Percentiles rank a stretch among this genome's conserved stretches.
Conservation (phyloP, 92 coral and sea anemone species). For the Palythoa caribaeorum region DNA sequence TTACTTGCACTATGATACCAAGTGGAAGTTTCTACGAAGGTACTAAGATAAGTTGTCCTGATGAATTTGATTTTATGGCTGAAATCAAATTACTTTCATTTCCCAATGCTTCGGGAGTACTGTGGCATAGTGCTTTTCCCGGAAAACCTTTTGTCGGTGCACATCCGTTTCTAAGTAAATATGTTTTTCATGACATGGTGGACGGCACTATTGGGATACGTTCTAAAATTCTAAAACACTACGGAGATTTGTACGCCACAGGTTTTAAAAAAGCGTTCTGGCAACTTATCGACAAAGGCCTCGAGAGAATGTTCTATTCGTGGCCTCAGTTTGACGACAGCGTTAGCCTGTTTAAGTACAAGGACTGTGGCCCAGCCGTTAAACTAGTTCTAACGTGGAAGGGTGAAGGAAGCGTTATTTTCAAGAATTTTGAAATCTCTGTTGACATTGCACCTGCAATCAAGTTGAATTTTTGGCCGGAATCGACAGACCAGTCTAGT, state of each 20-base stretch:
- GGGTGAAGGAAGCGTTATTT: conserved; percentile 13
- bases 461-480: conserved; percentile 45
- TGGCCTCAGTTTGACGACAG: conserved; percentile 6
- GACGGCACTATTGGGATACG: background rate
- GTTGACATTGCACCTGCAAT: conserved; percentile 46
- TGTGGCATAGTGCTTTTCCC: conserved; percentile 46
- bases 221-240: background rate
- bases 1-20: conserved; percentile 38
- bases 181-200: conserved; percentile 26
- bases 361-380: conserved; percentile 33
- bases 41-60: conserved; percentile 40
- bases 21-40: conserved; percentile 60
- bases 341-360: background rate
- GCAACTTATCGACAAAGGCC: background rate
- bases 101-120: conserved; percentile 14
- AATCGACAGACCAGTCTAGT: conserved; percentile 28
- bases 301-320: background rate
- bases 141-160: conserved; percentile 22
- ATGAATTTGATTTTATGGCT: conserved; percentile 57
- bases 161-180: conserved; percentile 39
- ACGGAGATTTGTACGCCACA: background rate
- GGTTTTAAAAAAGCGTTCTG: background rate
- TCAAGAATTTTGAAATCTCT: conserved; percentile 16
- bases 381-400: conserved; percentile 42
- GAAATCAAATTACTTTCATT: conserved; percentile 55